phyloP scores from a whole-genome alignment of 2,113 vertebrate species.

The Toxostoma redivivum region DNA sequence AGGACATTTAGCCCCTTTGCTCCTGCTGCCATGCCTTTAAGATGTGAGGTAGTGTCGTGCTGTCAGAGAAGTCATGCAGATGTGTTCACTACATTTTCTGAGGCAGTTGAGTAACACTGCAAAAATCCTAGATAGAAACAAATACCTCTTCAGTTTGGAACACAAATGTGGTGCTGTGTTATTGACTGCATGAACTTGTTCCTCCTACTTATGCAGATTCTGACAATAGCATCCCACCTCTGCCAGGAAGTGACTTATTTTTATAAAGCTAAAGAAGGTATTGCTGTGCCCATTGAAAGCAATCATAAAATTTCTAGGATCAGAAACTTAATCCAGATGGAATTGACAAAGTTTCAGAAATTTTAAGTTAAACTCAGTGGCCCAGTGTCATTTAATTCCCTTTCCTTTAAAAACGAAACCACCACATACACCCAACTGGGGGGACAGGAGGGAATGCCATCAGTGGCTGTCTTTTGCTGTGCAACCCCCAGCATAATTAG shows the following conservation, averaged over 20 bases:
- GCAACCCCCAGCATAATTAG: background rate
- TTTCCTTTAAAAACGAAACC: background rate
- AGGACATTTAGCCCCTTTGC: background rate
- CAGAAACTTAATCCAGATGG: background rate
- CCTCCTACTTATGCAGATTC: background rate
- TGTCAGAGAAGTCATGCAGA: background rate
- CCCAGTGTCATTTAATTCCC: background rate
- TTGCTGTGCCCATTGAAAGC: background rate
- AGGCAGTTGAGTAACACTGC: background rate
- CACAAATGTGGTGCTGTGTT: background rate
- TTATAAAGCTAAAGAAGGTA: background rate
- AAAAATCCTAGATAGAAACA: background rate
- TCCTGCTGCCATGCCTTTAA: background rate
- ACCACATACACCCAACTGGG: background rate
- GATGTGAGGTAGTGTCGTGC: accelerated
- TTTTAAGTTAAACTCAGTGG: background rate
- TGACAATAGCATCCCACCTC: background rate
- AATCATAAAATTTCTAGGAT: background rate
- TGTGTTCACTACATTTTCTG: background rate
- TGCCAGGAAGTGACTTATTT: background rate
- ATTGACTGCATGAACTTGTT: background rate
- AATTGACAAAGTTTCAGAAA: background rate
- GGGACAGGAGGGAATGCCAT: background rate
- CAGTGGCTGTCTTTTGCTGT: background rate
- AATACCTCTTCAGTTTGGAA: background rate